phyloP scores from a whole-genome alignment of 2,888 invertebrate species.

The Acrobasis suavella region DNA sequence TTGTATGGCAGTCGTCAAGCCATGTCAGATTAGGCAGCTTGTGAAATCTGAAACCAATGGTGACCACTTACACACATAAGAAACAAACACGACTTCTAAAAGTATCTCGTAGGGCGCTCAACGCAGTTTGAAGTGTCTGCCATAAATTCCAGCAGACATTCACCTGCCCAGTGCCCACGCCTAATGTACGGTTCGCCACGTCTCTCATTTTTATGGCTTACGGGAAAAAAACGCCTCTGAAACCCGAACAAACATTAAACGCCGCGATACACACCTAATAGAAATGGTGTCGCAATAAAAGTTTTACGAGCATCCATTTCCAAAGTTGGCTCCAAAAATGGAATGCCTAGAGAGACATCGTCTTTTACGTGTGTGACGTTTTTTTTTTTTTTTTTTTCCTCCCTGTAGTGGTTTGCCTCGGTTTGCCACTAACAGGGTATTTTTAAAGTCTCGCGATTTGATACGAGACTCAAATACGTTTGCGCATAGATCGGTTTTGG shows the following conservation, averaged over 20 bases:
- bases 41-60: too few relatives aligned
- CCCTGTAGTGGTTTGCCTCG: too few relatives aligned
- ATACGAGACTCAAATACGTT: too few relatives aligned
- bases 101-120: neutral
- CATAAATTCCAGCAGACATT: constrained; percentile 15
- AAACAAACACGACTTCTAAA: neutral
- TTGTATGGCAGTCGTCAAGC: too few relatives aligned
- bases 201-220: constrained; percentile 34
- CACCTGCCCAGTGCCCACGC: constrained; percentile 10
- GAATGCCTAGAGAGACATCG: neutral
- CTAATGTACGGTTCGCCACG: constrained; percentile 34
- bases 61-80: too few relatives aligned
- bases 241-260: constrained; percentile 36
- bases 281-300: constrained; percentile 35
- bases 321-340: constrained; percentile 18
- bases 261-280: constrained; percentile 32
- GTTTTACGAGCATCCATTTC: constrained; percentile 36
- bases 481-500: too few relatives aligned
- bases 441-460: too few relatives aligned
- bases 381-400: too few relatives aligned
- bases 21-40: too few relatives aligned
- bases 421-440: too few relatives aligned
- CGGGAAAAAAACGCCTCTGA: constrained; percentile 32
- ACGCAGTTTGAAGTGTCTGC: neutral
- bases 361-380: neutral